Percentiles rank a stretch among this genome's conserved stretches.
These are phyloP conservation scores for Drosophila pseudotalamancana DNA, from an alignment of 2,888 invertebrate species.

Conservation along the genomic window DNA sequence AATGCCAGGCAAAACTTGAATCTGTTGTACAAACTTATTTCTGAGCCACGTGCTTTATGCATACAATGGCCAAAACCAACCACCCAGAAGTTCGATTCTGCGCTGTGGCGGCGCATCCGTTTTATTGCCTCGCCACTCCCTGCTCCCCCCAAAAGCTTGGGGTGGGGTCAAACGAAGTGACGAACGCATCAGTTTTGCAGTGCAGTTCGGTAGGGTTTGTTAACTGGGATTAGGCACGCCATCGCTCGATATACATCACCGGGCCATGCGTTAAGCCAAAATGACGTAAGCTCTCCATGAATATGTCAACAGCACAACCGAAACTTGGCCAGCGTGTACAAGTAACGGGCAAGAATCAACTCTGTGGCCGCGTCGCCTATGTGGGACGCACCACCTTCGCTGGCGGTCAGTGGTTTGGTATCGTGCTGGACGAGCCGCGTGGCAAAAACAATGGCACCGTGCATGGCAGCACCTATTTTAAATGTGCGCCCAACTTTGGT, in stretches of 20 bases:
- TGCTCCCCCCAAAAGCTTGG: slow-evolving; percentile 22
- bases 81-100: slow-evolving; percentile 51
- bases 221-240: slow-evolving; percentile 57
- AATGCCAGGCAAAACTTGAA: not conserved
- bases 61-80: not conserved
- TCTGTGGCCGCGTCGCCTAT: slow-evolving; percentile 95
- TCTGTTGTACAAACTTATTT: not conserved
- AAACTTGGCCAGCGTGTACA: slow-evolving; percentile 72
- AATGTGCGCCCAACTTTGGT: slow-evolving; percentile 96
- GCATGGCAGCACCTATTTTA: slow-evolving; percentile 95
- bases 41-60: slow-evolving; percentile 19
- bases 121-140: not conserved
- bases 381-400: slow-evolving; percentile 96
- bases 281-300: slow-evolving; percentile 68
- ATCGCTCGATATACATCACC: slow-evolving; percentile 38
- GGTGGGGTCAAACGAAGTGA: slow-evolving; percentile 54
- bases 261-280: slow-evolving; percentile 38
- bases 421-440: slow-evolving; percentile 95
- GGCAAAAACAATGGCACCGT: slow-evolving; percentile 99
- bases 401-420: slow-evolving; percentile 97
- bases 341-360: slow-evolving; percentile 89
- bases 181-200: slow-evolving; percentile 58
- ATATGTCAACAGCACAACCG: slow-evolving; percentile 65
- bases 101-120: slow-evolving; percentile 31
- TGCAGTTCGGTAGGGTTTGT: slow-evolving; percentile 41